phyloP scores from a whole-genome alignment of 2,113 vertebrate genomes.

The Petaurus breviceps region DNA sequence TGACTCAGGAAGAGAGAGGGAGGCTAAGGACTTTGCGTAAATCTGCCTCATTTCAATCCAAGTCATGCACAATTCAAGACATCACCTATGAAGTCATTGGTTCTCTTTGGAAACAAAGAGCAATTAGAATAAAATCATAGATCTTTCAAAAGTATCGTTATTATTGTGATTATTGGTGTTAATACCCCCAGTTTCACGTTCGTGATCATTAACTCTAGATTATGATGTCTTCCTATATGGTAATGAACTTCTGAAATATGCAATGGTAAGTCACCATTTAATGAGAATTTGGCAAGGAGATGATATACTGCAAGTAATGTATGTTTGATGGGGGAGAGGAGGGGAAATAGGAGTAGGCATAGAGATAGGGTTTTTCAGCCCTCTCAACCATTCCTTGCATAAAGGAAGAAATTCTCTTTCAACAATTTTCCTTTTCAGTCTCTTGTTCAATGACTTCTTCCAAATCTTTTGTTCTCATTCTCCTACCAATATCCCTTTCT shows the following conservation, averaged over 20 bases:
- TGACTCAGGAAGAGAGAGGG: background rate
- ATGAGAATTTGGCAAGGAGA: slow-evolving; percentile 4
- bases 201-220: background rate
- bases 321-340: background rate
- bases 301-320: background rate
- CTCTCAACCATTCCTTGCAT: slow-evolving; percentile 1
- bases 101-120: background rate
- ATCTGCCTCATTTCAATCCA: background rate
- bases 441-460: background rate
- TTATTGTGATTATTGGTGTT: background rate
- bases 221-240: background rate
- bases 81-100: background rate
- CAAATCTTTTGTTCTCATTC: slow-evolving; percentile 6
- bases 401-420: slow-evolving; percentile 13
- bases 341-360: background rate
- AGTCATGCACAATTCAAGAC: background rate
- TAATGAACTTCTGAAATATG: background rate
- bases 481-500: background rate
- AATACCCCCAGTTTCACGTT: background rate
- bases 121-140: background rate
- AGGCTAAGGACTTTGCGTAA: background rate
- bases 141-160: background rate
- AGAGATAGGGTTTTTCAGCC: background rate
- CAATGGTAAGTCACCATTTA: background rate
- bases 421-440: background rate